Conservation (phyloP, 2,797 vertebrate species). For the Nothura maculosa region DNA sequence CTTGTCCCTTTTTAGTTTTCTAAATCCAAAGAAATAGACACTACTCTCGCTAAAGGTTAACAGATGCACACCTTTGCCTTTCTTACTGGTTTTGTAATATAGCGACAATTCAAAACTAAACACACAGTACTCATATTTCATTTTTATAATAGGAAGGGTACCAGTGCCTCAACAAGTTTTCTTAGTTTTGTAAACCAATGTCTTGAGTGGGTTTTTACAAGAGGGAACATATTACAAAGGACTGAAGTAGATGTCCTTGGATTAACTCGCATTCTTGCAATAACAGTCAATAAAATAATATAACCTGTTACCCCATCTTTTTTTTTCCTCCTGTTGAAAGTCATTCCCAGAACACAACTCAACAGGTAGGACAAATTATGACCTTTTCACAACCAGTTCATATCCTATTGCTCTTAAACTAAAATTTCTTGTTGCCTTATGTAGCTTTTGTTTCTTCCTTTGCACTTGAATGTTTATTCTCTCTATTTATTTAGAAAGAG, state of each 20-base stretch:
- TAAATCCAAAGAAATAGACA: neutral
- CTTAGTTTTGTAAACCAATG: neutral
- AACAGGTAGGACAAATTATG: neutral
- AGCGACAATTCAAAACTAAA: neutral
- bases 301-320: neutral
- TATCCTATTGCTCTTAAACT: neutral
- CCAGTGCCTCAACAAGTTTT: neutral
- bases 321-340: neutral
- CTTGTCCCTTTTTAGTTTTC: slow-evolving; percentile 16
- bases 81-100: neutral
- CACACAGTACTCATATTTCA: neutral
- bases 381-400: neutral
- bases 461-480: neutral
- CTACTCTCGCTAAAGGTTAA: neutral
- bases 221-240: neutral
- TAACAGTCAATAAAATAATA: neutral
- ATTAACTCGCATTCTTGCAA: neutral
- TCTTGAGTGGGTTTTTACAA: neutral
- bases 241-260: neutral
- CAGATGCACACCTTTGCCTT: neutral
- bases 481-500: neutral
- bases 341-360: neutral
- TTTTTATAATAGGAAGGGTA: neutral
- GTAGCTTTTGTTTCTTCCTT: rapidly evolving
- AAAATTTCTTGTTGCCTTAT: neutral